Evolutionary conservation across 92 coral and sea anemone species (phyloP), one percentile per base, ranked within the genome.

Genomic region (Metridium senile): DNA sequence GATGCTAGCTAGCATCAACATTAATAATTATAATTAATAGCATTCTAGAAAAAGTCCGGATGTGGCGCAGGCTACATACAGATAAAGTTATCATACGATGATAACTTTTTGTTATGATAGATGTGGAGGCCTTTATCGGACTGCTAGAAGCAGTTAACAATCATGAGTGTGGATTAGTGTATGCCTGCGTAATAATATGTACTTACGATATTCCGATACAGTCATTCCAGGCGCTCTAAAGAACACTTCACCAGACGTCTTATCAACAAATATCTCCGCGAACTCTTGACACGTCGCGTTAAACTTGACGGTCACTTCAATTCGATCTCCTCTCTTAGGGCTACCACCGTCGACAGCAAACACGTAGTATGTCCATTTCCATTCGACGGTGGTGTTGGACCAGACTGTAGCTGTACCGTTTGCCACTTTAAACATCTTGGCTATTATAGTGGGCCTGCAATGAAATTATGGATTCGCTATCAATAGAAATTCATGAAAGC

Each of bases 121-220:
- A n/a, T n/a, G n/a, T n/a, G n/a, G n/a, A n/a, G n/a, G n/a, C n/a
- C n/a, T n/a, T n/a, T n/a, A n/a, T n/a, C n/a, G n/a, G n/a, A n/a
- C n/a, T n/a, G n/a, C n/a, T n/a, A n/a, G n/a, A n/a, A n/a, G n/a
- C n/a, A n/a, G n/a, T n/a, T n/a, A n/a, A n/a, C n/a, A n/a, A n/a
- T n/a, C n/a, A n/a, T n/a, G n/a, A n/a, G n/a, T n/a, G n/a, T n/a
- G n/a, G n/a, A n/a, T n/a, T n/a, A n/a, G n/a, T n/a, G n/a, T n/a
- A n/a, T n/a, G n/a, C n/a, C n/a, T n/a, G n/a, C n/a, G n/a, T n/a
- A n/a, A n/a, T n/a, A n/a, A n/a, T n/a, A n/a, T n/a, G 18, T 68
- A 94, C 98, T 92, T 83, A 94, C 98, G 98, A 78, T 94, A 94
- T 59, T 81, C 83, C 0, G 98, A 94, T 73, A 86, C 92, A 2